Percentiles rank a stretch among this genome's conserved stretches.
Conservation (phyloP, 2,113 vertebrate genomes). For the Glaucomys volans region DNA sequence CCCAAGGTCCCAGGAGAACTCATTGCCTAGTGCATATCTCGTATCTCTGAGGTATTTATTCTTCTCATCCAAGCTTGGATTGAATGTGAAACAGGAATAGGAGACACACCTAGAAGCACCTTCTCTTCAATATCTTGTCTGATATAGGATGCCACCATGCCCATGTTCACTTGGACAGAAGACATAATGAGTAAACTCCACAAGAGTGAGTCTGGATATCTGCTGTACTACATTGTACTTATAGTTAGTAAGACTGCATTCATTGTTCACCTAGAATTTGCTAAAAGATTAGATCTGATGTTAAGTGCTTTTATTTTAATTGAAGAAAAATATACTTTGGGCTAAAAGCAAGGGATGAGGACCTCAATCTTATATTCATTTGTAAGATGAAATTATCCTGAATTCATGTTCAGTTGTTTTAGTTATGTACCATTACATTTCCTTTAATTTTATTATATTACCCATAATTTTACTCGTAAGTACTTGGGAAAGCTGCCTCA, state of each 20-base stretch:
- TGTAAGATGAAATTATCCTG: neutral
- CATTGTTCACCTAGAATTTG: neutral
- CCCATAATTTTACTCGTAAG: neutral
- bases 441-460: neutral
- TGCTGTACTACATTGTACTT: neutral
- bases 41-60: neutral
- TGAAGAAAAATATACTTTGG: neutral
- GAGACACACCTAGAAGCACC: neutral
- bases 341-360: neutral
- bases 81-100: too few relatives aligned
- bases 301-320: neutral
- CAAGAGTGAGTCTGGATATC: neutral
- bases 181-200: neutral
- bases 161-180: neutral
- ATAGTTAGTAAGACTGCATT: neutral
- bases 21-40: neutral
- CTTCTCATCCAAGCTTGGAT: neutral
- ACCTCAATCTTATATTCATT: neutral
- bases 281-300: neutral
- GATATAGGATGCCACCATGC: neutral
- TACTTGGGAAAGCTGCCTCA: neutral
- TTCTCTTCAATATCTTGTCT: neutral
- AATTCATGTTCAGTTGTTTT: neutral
- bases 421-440: neutral
- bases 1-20: neutral